These are phyloP conservation scores for Falco concolor DNA, from an alignment of 2,797 vertebrate genomes.

Conservation along the genomic window DNA sequence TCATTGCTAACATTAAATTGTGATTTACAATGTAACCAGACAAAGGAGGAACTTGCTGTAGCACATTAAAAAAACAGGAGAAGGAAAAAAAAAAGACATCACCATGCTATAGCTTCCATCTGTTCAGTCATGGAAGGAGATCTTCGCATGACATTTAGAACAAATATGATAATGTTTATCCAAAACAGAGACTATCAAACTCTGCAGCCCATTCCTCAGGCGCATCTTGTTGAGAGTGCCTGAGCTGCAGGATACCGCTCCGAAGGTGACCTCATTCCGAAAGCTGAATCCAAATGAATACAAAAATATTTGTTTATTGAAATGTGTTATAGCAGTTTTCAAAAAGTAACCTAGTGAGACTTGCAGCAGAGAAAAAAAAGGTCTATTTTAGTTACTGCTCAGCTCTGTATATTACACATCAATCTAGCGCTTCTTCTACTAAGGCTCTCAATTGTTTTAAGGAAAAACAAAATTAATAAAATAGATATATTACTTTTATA, in stretches of 20 bases:
- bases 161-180: conserved; percentile 16
- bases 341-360: not conserved
- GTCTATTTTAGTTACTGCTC: conserved; percentile 28
- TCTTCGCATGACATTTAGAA: not conserved
- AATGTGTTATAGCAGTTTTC: conserved; percentile 12
- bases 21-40: not conserved
- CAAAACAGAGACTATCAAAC: conserved; percentile 7
- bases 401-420: not conserved
- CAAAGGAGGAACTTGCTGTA: not conserved
- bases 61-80: not conserved
- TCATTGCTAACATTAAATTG: not conserved
- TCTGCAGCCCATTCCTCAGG: not conserved
- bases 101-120: not conserved
- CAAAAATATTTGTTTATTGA: conserved; percentile 44
- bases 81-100: not conserved
- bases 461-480: not conserved
- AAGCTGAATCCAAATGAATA: conserved; percentile 30
- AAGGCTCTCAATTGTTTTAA: not conserved
- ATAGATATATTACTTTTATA: not conserved
- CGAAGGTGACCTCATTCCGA: conserved; percentile 2
- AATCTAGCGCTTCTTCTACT: not conserved
- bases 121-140: not conserved
- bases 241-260: not conserved
- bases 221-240: not conserved
- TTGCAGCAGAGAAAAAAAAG: not conserved